Evolutionary conservation across 2,113 vertebrate species (phyloP).

Genomic region (Anhinga anhinga): DNA sequence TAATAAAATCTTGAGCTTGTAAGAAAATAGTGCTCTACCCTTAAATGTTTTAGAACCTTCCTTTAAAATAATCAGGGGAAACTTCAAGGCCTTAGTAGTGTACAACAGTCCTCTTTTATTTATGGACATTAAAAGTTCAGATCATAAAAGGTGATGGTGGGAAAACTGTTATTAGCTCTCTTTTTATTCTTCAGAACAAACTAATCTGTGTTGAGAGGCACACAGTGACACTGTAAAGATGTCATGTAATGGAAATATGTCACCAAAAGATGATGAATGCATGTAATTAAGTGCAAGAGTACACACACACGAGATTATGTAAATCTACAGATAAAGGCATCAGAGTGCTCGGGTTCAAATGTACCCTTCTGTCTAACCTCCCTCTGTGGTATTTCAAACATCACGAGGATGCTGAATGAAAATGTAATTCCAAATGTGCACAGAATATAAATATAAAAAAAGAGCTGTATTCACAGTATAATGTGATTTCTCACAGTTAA

Average conservation of each 20-base stretch:
- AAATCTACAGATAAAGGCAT: not conserved
- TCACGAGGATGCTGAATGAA: not conserved
- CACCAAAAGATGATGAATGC: slow-evolving; percentile 33
- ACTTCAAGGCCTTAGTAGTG: not conserved
- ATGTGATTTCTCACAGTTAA: not conserved
- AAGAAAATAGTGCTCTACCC: not conserved
- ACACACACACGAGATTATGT: not conserved
- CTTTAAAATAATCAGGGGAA: not conserved
- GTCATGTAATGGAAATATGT: slow-evolving; percentile 11
- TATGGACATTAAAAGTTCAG: not conserved
- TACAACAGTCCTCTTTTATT: not conserved
- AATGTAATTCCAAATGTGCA: not conserved
- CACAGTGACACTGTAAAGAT: not conserved
- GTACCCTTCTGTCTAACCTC: not conserved
- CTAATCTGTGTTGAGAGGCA: not conserved
- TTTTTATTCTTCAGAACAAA: slow-evolving; percentile 31
- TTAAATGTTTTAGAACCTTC: not conserved
- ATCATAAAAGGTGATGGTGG: not conserved
- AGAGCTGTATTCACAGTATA: not conserved
- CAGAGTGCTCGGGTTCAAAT: not conserved
- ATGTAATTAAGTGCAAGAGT: slow-evolving; percentile 13
- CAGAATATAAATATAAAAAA: not conserved
- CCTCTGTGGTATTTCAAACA: not conserved
- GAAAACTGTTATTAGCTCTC: not conserved
- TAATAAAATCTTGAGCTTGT: not conserved